Base-by-base conservation (phyloP, 2,888 invertebrate species). In the Parapristionchus giblindavisi region DNA sequence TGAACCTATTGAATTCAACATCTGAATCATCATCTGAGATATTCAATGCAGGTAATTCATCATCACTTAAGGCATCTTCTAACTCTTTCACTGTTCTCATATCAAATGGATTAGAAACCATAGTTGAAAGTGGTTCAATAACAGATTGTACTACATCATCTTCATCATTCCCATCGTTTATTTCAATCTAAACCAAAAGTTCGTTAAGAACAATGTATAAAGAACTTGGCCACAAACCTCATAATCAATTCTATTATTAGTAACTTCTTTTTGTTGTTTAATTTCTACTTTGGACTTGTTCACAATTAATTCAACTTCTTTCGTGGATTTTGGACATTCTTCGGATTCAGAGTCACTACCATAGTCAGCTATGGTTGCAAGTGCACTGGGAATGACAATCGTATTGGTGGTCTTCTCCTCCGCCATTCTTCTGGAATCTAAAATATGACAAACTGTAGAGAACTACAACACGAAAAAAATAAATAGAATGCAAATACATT, bases 41-140 rank as follows among this genome's bases (percentile, higher is more conserved):
- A 63, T 63, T 63, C n/a, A 63, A 40, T 29, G 63, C 21, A 24
- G 40, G 63, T n/a, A 63, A 63, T 63, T 63, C 63, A 27, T 63
- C 63, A n/a, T 63, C 63, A 3, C 27, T 38, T 1, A 32, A 24
- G 14, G 56, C 32, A n/a, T 58, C 58, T 34, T 58, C 58, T 34
- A 58, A 14, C 17, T 58, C 58, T 21, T 34, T 32, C 36, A 21
- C 34, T 34, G 38, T 11, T 27, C 40, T 40, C 27, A 63, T 63
- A 11, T 24, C 63, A 40, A 40, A 63, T 14, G 63, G 38, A 63
- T 63, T 40, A n/a, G 63, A 38, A 24, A 38, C 40, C 6, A 27
- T 17, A 3, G 27, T 24, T 3, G 32, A 38, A 11, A 24, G 14
- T 24, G 38, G 29, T 24, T 63, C 63, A 24, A n/a, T 34, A 34